phyloP scores from a whole-genome alignment of 1,140 invertebrate species.

The Parasteatoda tepidariorum region DNA sequence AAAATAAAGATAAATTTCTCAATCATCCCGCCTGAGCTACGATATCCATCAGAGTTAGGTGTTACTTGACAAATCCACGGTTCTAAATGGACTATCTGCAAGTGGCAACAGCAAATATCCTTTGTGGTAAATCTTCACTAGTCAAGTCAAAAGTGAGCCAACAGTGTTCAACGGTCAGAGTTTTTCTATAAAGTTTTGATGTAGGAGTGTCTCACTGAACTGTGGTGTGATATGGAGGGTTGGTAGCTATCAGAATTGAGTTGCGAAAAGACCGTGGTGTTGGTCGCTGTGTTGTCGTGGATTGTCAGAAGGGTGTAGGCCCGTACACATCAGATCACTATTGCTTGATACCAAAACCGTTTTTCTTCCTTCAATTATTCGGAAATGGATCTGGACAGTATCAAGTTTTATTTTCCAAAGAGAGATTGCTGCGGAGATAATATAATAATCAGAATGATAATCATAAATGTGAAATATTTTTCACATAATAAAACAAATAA shows the following conservation, averaged over 20 bases:
- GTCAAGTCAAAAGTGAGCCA: too few relatives aligned
- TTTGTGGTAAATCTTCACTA: neutral
- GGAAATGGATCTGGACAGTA: neutral
- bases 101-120: neutral
- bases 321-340: slow-evolving; percentile 42
- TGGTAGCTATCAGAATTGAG: slow-evolving; percentile 37
- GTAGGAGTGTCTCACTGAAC: neutral
- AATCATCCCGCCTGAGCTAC: too few relatives aligned
- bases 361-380: slow-evolving; percentile 4
- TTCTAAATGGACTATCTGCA: neutral
- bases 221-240: slow-evolving; percentile 49
- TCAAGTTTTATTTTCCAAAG: slow-evolving; percentile 39
- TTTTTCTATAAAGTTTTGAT: neutral
- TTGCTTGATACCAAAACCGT: slow-evolving; percentile 19
- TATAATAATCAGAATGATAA: too few relatives aligned
- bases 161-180: too few relatives aligned
- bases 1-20: too few relatives aligned
- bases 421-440: slow-evolving; percentile 53
- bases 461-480: too few relatives aligned
- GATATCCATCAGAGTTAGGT: neutral
- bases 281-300: slow-evolving; percentile 32
- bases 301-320: slow-evolving; percentile 51
- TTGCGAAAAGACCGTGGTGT: slow-evolving; percentile 16
- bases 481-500: too few relatives aligned
- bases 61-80: neutral